Evolutionary conservation across 2,888 invertebrate genomes (phyloP).

Genomic region (Hypselothyrea guttata): DNA sequence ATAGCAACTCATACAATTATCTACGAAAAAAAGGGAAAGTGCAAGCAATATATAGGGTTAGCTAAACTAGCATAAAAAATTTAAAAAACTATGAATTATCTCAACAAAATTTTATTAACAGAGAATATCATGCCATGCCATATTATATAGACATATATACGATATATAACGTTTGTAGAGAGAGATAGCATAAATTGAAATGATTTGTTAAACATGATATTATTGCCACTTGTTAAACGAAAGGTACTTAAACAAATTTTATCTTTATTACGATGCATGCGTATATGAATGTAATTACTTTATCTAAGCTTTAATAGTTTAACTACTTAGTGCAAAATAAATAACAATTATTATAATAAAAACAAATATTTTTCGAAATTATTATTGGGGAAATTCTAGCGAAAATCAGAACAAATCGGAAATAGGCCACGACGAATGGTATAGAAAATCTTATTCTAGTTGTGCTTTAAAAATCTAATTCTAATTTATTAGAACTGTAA

Average conservation of each 20-base stretch:
- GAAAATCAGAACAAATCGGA: no score
- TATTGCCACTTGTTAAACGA: conserved; percentile 70
- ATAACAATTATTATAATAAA: conserved; percentile 28
- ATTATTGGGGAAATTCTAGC: no score
- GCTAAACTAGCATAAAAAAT: conserved; percentile 25
- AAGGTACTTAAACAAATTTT: conserved; percentile 72
- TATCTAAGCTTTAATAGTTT: conserved; percentile 76
- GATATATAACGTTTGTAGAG: conserved; percentile 33
- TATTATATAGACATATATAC: conserved; percentile 53
- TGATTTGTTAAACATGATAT: conserved; percentile 41
- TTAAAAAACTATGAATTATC: no score
- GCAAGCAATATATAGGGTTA: conserved; percentile 62
- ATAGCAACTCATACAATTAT: conserved; percentile 43
- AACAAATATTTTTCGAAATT: conserved; percentile 1
- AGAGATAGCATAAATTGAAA: conserved; percentile 27
- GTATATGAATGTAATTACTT: conserved; percentile 48
- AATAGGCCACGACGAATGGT: no score
- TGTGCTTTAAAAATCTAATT: no score
- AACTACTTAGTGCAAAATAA: conserved; percentile 43
- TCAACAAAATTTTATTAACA: conserved; percentile 22
- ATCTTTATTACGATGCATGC: conserved; percentile 67
- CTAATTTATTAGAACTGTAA: no score
- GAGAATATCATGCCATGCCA: conserved; percentile 70
- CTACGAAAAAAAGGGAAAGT: conserved; percentile 43
- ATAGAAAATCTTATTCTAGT: no score